Percentiles rank a stretch among this genome's conserved stretches.
These are phyloP conservation scores for Pseudomyrmex pallidus DNA, from an alignment of 1,140 invertebrate species.

Conservation along the genomic window DNA sequence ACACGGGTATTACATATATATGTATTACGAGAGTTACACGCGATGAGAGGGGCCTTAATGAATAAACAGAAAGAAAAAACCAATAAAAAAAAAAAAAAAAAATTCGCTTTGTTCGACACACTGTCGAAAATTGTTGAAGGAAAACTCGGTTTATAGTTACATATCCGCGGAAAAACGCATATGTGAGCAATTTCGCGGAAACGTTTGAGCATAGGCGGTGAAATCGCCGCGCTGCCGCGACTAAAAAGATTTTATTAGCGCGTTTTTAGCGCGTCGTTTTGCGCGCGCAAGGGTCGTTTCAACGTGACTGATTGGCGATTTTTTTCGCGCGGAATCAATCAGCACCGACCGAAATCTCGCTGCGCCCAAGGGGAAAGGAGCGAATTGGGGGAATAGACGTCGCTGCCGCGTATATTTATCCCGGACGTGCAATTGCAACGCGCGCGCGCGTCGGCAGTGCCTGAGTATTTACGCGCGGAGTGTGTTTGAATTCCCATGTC, in stretches of 20 bases:
- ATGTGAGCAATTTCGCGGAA: slow-evolving; percentile 12
- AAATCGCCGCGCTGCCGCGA: slow-evolving; percentile 5
- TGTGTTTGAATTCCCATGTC: slow-evolving; percentile 35
- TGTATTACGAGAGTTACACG: slow-evolving; percentile 18
- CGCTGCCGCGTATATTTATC: slow-evolving; percentile 30
- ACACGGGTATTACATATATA: neutral
- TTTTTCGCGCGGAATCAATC: slow-evolving; percentile 62
- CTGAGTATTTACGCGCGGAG: slow-evolving; percentile 56
- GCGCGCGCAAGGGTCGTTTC: neutral
- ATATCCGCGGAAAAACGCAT: slow-evolving; percentile 1
- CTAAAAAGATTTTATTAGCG: slow-evolving; percentile 50
- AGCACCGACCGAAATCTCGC: slow-evolving; percentile 51
- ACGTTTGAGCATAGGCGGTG: slow-evolving; percentile 16
- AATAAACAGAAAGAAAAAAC: slow-evolving; percentile 38
- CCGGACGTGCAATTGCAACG: slow-evolving; percentile 61
- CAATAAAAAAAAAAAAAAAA: neutral
- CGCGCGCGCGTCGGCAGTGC: slow-evolving; percentile 4
- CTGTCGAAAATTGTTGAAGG: neutral
- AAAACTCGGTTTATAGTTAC: slow-evolving; percentile 43
- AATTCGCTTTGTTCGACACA: neutral
- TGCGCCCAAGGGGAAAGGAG: slow-evolving; percentile 3
- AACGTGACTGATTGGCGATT: slow-evolving; percentile 27
- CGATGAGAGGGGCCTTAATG: slow-evolving; percentile 23
- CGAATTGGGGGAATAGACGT: neutral
- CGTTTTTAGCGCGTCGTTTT: slow-evolving; percentile 8